Percentiles rank a stretch among this genome's conserved stretches.
phyloP scores from a whole-genome alignment of 1,140 invertebrate genomes.

The Hormaphis cornu region DNA sequence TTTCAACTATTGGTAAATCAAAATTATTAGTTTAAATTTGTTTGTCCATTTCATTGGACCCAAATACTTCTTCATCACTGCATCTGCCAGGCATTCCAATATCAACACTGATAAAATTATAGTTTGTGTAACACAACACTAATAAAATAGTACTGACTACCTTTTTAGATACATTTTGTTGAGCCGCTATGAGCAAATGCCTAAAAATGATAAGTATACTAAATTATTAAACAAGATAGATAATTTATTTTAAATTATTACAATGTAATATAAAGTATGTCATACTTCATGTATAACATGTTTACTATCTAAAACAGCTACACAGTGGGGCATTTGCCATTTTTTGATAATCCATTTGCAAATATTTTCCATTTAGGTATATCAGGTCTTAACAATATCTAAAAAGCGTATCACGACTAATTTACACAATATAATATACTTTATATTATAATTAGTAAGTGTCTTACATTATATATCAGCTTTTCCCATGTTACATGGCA shows the following conservation, averaged over 20 bases:
- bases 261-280: not conserved
- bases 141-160: conserved; percentile 43
- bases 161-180: conserved; percentile 44
- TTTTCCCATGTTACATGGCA: no score
- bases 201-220: conserved; percentile 34
- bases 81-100: not conserved
- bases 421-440: no score
- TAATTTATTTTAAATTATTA: no score
- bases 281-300: conserved; percentile 33
- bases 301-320: conserved; percentile 40
- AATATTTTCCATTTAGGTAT: no score
- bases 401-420: no score
- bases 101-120: not conserved
- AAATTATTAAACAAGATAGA: no score
- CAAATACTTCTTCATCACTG: conserved; percentile 1
- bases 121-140: not conserved
- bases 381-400: no score
- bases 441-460: no score
- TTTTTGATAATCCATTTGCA: not conserved
- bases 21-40: not conserved
- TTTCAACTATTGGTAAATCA: not conserved
- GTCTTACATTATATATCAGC: no score
- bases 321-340: conserved; percentile 42
- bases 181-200: conserved; percentile 40
- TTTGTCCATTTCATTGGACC: conserved; percentile 14